phyloP scores from a whole-genome alignment of 2,888 invertebrate genomes.

The Tenthredo mesomela region DNA sequence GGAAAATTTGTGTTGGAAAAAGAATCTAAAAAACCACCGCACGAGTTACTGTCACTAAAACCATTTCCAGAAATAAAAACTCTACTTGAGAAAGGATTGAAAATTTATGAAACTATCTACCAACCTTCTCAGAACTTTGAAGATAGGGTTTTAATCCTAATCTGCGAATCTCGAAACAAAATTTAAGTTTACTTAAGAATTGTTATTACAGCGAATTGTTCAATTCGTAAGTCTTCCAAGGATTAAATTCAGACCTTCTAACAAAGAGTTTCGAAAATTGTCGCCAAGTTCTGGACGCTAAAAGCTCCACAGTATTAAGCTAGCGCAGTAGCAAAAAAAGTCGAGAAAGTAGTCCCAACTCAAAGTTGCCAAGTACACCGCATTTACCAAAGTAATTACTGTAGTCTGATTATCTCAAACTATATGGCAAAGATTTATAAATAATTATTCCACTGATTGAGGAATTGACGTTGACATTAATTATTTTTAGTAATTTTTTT shows the following conservation, averaged over 20 bases:
- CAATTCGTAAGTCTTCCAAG: not conserved
- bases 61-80: not conserved
- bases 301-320: not conserved
- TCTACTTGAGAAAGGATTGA: not conserved
- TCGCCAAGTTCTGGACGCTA: not conserved
- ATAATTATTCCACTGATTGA: not conserved
- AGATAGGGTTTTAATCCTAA: not conserved
- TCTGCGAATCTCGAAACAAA: not conserved
- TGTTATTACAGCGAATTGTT: not conserved
- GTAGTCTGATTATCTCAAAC: not conserved
- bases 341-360: not conserved
- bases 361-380: not conserved
- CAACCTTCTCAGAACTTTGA: not conserved
- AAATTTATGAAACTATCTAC: not conserved
- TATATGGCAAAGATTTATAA: not conserved
- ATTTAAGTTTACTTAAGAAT: conserved; percentile 1
- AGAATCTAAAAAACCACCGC: not conserved
- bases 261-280: conserved; percentile 5
- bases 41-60: not conserved
- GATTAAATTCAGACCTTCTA: not conserved
- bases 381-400: not conserved
- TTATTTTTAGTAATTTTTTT: not conserved
- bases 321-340: not conserved
- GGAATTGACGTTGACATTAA: not conserved
- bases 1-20: not conserved